These are phyloP conservation scores for Catharus fuscescens DNA, from an alignment of 2,113 vertebrate genomes.

Conservation along the genomic window DNA sequence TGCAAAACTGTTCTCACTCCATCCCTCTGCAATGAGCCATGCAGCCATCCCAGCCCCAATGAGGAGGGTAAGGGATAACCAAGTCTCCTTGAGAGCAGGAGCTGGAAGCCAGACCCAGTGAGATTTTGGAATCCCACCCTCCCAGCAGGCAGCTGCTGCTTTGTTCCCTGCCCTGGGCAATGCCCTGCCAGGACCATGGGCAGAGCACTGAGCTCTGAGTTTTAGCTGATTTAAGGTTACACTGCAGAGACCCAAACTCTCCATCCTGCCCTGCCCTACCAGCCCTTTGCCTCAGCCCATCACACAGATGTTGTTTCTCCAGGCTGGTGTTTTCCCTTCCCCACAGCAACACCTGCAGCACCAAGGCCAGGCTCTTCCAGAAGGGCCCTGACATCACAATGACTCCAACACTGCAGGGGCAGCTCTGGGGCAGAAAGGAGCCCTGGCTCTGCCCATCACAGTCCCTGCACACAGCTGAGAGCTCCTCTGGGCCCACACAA, in stretches of 20 bases:
- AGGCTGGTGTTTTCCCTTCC: not conserved
- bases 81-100: not conserved
- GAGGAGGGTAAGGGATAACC: not conserved
- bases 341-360: not conserved
- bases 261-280: not conserved
- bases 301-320: not conserved
- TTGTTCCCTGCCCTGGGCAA: not conserved
- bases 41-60: rapidly evolving
- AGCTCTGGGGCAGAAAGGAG: not conserved
- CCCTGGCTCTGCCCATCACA: not conserved
- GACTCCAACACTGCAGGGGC: not conserved
- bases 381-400: conserved; percentile 15
- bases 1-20: not conserved
- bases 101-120: not conserved
- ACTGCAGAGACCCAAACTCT: not conserved
- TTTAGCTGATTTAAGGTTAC: not conserved
- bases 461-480: not conserved
- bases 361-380: rapidly evolving
- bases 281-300: not conserved
- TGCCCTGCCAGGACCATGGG: not conserved
- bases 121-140: not conserved
- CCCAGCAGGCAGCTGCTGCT: not conserved
- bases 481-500: not conserved
- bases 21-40: no score
- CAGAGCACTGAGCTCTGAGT: not conserved